phyloP scores from a whole-genome alignment of 2,888 invertebrate species.

The Protula sp. region DNA sequence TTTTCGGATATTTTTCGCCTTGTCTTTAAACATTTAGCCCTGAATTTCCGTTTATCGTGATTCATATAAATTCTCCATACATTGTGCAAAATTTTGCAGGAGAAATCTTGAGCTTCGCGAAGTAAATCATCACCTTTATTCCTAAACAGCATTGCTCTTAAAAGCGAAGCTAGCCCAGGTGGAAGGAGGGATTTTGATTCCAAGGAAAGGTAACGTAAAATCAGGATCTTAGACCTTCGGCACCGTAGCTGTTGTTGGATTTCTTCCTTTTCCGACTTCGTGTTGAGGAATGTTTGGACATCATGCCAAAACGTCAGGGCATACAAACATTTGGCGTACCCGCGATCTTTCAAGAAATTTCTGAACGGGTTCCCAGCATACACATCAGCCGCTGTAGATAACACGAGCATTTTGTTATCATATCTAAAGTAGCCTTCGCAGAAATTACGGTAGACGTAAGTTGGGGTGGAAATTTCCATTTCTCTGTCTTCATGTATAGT shows the following conservation, averaged over 20 bases:
- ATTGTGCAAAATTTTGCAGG: neutral
- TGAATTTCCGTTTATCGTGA: neutral
- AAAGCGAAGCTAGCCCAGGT: neutral
- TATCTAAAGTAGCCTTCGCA: neutral
- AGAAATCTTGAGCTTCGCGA: neutral
- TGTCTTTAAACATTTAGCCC: neutral
- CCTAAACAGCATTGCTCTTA: neutral
- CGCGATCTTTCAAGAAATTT: neutral
- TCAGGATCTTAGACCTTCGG: neutral
- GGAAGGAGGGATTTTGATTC: neutral
- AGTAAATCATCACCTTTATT: neutral
- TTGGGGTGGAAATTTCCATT: neutral
- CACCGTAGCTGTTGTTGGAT: too few species aligned
- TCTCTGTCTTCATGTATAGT: too few species aligned
- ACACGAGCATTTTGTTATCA: neutral
- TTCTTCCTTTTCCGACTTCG: neutral
- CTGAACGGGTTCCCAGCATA: neutral
- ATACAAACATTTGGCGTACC: neutral
- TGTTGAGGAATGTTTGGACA: neutral
- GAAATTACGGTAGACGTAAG: neutral
- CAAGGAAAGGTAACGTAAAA: neutral
- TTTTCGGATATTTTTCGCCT: neutral
- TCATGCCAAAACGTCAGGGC: neutral
- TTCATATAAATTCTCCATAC: neutral
- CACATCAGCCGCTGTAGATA: neutral